These are phyloP conservation scores for Sinotaia quadrata DNA, from an alignment of 2,888 invertebrate genomes.

Conservation along the genomic window DNA sequence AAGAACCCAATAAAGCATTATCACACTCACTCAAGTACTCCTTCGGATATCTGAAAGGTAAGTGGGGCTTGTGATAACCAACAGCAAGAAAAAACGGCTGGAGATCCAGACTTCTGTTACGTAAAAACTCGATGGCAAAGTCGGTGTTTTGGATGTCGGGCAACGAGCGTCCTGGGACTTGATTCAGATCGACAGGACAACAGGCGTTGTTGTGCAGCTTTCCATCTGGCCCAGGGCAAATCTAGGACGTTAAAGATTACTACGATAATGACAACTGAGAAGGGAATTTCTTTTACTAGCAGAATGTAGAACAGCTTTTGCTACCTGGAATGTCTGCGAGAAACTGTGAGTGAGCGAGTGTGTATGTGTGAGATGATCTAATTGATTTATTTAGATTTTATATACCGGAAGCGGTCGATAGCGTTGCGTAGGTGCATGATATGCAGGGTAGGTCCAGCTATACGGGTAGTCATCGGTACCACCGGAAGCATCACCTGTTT, in stretches of 20 bases:
- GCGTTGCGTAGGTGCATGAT: slow-evolving; percentile 83
- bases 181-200: slow-evolving; percentile 82
- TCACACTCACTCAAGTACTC: slow-evolving; percentile 80
- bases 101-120: slow-evolving; percentile 63
- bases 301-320: no score
- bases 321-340: no score
- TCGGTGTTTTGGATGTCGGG: slow-evolving; percentile 85
- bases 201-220: slow-evolving; percentile 73
- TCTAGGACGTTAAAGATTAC: slow-evolving; percentile 74
- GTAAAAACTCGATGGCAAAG: slow-evolving; percentile 79
- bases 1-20: no score
- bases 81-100: slow-evolving; percentile 86
- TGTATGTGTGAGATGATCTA: not conserved
- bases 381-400: not conserved
- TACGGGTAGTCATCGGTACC: slow-evolving; percentile 86
- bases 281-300: no score
- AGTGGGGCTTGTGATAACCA: slow-evolving; percentile 92
- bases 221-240: slow-evolving; percentile 77
- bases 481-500: slow-evolving; percentile 85
- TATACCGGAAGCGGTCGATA: slow-evolving; percentile 68
- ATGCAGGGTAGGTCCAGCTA: slow-evolving; percentile 86
- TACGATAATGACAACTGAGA: not conserved
- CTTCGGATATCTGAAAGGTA: slow-evolving; percentile 88
- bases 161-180: slow-evolving; percentile 82
- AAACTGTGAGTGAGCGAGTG: not conserved